These are phyloP conservation scores for Epistrophe eligans DNA, from an alignment of 2,888 invertebrate genomes.

Conservation along the genomic window DNA sequence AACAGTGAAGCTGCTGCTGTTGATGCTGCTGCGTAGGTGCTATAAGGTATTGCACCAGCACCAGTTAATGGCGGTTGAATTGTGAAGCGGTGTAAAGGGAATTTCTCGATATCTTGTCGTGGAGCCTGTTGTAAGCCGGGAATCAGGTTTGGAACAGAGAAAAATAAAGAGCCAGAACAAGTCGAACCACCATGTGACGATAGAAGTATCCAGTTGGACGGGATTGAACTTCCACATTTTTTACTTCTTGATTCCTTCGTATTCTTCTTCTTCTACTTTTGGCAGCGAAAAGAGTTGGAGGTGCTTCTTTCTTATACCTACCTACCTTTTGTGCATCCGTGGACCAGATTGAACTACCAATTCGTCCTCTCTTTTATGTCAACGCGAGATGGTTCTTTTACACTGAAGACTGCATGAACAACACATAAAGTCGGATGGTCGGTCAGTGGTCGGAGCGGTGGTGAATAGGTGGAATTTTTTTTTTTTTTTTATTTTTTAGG, in stretches of 20 bases:
- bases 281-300: constrained; percentile 2
- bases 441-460: not conserved
- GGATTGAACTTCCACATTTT: constrained; percentile 70
- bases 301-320: constrained; percentile 34
- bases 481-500: constrained; percentile 9
- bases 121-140: constrained; percentile 36
- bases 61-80: constrained; percentile 4
- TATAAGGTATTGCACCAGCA: constrained; percentile 66
- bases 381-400: constrained; percentile 45
- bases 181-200: constrained; percentile 75
- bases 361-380: constrained; percentile 67
- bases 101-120: constrained; percentile 24
- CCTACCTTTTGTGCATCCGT: constrained; percentile 48
- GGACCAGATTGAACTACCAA: constrained; percentile 44
- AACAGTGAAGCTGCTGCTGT: constrained; percentile 49
- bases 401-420: constrained; percentile 22
- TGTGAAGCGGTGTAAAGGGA: constrained; percentile 27
- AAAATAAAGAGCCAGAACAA: constrained; percentile 53
- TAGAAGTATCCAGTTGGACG: constrained; percentile 54
- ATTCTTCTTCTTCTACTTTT: not conserved
- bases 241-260: constrained; percentile 45
- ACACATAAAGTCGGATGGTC: constrained; percentile 11
- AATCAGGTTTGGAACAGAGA: constrained; percentile 53
- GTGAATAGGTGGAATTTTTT: not conserved
- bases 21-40: constrained; percentile 66